A percentile compares a stretch with the other conserved stretches of the same genome.
These are phyloP conservation scores for Drosophila siamana DNA, from an alignment of 2,888 invertebrate genomes.

Conservation along the genomic window DNA sequence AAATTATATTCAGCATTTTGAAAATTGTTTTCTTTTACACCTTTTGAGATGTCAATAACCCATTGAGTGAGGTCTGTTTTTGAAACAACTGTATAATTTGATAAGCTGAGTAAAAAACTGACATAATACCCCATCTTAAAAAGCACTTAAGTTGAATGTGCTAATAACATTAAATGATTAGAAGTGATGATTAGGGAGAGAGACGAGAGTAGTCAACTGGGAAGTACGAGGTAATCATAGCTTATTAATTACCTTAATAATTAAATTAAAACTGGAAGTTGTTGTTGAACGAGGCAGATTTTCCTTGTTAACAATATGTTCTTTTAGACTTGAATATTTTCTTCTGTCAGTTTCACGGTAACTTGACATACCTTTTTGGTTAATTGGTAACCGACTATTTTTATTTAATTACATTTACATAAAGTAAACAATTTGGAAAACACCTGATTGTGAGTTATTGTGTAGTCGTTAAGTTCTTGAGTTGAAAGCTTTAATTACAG, in stretches of 20 bases:
- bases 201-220: not conserved
- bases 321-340: too few relatives aligned
- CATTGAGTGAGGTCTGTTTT: not conserved
- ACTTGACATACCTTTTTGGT: not conserved
- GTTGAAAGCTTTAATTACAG: not conserved
- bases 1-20: not conserved
- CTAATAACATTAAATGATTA: not conserved
- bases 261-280: too few relatives aligned
- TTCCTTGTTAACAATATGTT: too few relatives aligned
- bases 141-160: not conserved
- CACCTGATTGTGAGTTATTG: not conserved
- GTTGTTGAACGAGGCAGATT: too few relatives aligned
- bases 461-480: not conserved
- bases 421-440: not conserved
- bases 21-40: not conserved
- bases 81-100: conserved; percentile 8
- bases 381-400: not conserved
- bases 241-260: too few relatives aligned
- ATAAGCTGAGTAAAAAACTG: not conserved
- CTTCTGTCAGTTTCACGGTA: not conserved
- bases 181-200: not conserved
- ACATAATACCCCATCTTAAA: not conserved
- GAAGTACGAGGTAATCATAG: not conserved
- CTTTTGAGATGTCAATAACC: not conserved
- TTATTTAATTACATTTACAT: not conserved